Percentiles rank a stretch among this genome's conserved stretches.
phyloP scores from a whole-genome alignment of 2,888 invertebrate genomes.

The Atrina japonica region DNA sequence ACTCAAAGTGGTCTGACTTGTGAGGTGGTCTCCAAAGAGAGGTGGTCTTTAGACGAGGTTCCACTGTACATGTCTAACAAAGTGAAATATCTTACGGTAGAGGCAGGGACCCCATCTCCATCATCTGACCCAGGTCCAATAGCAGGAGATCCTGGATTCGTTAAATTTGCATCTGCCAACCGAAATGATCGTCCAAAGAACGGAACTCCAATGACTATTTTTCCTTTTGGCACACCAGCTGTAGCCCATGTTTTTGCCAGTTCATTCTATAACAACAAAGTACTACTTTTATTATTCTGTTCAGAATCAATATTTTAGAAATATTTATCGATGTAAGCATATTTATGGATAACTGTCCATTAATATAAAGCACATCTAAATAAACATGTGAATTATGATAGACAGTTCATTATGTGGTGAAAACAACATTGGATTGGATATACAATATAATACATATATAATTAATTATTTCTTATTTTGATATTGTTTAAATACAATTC shows the following conservation, averaged over 20 bases:
- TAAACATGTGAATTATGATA: not conserved
- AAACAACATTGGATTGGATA: no score
- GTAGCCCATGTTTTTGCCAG: constrained; percentile 30
- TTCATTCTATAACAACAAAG: constrained; percentile 35
- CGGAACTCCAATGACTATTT: constrained; percentile 40
- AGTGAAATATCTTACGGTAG: constrained; percentile 31
- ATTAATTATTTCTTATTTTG: no score
- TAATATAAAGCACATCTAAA: not conserved
- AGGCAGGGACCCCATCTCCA: constrained; percentile 33
- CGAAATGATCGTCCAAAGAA: constrained; percentile 41
- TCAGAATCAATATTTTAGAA: no score
- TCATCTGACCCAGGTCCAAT: constrained; percentile 37
- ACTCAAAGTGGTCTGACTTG: no score
- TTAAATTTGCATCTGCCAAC: constrained; percentile 20
- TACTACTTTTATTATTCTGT: not conserved
- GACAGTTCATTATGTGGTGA: no score
- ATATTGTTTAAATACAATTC: no score
- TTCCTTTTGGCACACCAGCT: constrained; percentile 30
- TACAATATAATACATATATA: no score
- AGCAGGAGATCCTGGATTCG: constrained; percentile 29
- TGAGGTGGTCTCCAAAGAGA: no score
- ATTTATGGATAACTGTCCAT: not conserved
- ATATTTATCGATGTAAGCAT: not conserved
- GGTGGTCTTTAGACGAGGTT: no score
- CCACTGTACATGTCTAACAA: no score